phyloP scores from a whole-genome alignment of 2,888 invertebrate species.

The Timema cristinae region DNA sequence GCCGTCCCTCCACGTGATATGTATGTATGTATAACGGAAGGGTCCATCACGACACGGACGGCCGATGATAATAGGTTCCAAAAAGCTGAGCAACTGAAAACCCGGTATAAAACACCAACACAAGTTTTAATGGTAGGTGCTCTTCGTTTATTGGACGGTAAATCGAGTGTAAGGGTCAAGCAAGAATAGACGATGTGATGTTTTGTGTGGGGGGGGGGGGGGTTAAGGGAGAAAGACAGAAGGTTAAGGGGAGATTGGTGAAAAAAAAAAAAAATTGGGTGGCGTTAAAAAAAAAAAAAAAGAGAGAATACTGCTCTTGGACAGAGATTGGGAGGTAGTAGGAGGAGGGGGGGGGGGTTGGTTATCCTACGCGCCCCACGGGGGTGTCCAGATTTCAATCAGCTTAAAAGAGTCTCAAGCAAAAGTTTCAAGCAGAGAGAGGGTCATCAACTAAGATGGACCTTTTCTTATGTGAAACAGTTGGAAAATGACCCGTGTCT shows the following conservation, averaged over 20 bases:
- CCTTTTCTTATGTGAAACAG: slow-evolving; percentile 28
- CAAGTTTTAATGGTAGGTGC: slow-evolving; percentile 25
- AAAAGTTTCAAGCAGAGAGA: not conserved
- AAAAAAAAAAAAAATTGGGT: slow-evolving; percentile 23
- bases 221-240: not conserved
- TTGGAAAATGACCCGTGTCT: slow-evolving; percentile 28
- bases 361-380: not conserved
- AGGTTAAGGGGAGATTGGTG: not conserved
- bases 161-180: slow-evolving; percentile 24
- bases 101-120: not conserved
- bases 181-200: not conserved
- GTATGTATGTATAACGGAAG: not conserved
- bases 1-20: not conserved
- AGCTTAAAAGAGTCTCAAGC: slow-evolving; percentile 19
- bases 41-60: slow-evolving; percentile 18
- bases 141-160: slow-evolving; percentile 28
- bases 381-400: slow-evolving; percentile 28
- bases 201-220: not conserved
- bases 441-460: slow-evolving; percentile 31
- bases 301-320: not conserved
- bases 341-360: not conserved
- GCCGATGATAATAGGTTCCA: slow-evolving; percentile 21
- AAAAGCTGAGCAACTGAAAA: too few species aligned
- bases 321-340: not conserved
- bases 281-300: slow-evolving; percentile 26